These are phyloP conservation scores for Salvelinus fontinalis DNA, from an alignment of 2,113 vertebrate species.

Conservation along the genomic window DNA sequence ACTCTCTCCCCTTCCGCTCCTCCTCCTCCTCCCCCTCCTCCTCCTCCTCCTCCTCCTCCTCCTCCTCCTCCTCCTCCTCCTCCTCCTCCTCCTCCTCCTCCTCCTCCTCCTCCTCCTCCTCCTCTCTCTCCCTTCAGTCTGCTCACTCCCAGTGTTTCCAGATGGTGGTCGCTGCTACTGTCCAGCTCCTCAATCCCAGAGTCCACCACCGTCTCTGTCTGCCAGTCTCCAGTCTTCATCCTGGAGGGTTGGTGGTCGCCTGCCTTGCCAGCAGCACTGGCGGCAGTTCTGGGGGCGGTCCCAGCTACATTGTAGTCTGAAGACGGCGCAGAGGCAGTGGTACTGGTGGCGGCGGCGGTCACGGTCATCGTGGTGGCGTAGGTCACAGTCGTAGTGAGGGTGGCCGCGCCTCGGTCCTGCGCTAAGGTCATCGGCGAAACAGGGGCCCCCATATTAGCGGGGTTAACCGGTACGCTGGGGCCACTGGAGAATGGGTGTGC, in stretches of 20 bases:
- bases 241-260: conserved; percentile 35
- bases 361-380: conserved; percentile 61
- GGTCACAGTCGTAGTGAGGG: conserved; percentile 68
- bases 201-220: conserved; percentile 79
- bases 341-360: conserved; percentile 55
- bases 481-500: conserved; percentile 57
- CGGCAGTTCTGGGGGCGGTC: conserved; percentile 35
- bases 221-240: conserved; percentile 69
- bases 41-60: too few species aligned
- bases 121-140: conserved; percentile 59
- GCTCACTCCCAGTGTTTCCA: conserved; percentile 78
- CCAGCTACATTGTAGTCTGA: conserved; percentile 52
- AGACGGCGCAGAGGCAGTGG: conserved; percentile 59
- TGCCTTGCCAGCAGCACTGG: conserved; percentile 36
- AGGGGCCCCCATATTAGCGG: conserved; percentile 26
- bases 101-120: conserved; percentile 25
- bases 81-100: conserved; percentile 21
- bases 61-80: conserved; percentile 34
- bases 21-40: too few species aligned
- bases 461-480: conserved; percentile 44
- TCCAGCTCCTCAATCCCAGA: conserved; percentile 90
- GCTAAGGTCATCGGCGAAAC: conserved; percentile 8
- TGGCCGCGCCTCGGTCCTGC: conserved; percentile 67
- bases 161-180: conserved; percentile 88
- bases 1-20: conserved; percentile 46